Base-by-base conservation (phyloP, 2,888 invertebrate genomes). In the Rambutsinella grinnellia region DNA sequence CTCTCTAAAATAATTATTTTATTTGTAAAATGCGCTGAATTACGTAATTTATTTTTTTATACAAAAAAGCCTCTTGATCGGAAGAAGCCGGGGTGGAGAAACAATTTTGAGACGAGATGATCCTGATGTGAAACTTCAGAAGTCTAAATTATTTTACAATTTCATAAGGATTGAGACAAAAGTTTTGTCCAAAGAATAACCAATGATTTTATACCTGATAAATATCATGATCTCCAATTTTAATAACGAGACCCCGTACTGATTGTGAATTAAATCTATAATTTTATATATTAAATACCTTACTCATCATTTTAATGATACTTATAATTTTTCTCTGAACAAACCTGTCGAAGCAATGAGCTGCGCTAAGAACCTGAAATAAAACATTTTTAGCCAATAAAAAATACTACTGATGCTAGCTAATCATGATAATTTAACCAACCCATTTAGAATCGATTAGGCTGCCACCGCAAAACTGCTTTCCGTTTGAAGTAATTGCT, bases 1-100 rank as follows among this genome's bases (percentile, higher is more conserved):
- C 93, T 87, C 94, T 94, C 91, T 93, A 86, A 53, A 60, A 58
- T 17, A 28, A 27, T 15, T 27, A 63, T n/a, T 54, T 8, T 5
- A 3, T 15, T n/a, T 49, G 24, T 19, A 26, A 24, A 27, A n/a
- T 8, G n/a, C n/a, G n/a, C 13, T 24, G 21, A 61, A 53, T 54
- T 1, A 27, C 19, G 2, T 3, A 24, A 28, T 28, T 58, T 28
- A 58, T 51, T 10, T 15, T 10, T 26, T 5, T 57, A 28, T 58
- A 71, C 71, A 49, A 71, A 71, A 46, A 15, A 71, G 49, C 71
- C 71, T 26, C 44, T 27, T 0, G 13, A 1, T 21, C 68, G 19
- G 17, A 68, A 75, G 21, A 75, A 75, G 21, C 68, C 75, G 24
- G 75, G 75, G 46, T 75, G 75, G 3, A 75, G 53, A 44, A 75